These are phyloP conservation scores for Anguilla megastoma DNA, from an alignment of 2,797 vertebrate genomes.

Conservation along the genomic window DNA sequence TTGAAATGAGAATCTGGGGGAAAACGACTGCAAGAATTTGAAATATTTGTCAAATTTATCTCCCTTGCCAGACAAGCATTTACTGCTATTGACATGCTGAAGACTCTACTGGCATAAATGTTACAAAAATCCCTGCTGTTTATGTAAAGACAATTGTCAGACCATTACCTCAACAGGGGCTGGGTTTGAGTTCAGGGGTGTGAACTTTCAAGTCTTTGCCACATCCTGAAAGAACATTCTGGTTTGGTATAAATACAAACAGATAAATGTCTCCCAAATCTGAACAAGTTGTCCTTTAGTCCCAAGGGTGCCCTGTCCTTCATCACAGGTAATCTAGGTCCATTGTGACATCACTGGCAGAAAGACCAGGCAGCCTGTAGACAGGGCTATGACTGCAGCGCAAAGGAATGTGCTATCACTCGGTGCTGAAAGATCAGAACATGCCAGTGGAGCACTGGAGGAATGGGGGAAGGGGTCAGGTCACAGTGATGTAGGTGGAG, in stretches of 20 bases:
- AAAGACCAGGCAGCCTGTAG: slow-evolving; percentile 48
- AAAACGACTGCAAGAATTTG: not conserved
- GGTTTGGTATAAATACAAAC: not conserved
- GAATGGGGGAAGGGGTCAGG: not conserved
- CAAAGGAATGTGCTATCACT: slow-evolving; percentile 64
- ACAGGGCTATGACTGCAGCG: slow-evolving; percentile 57
- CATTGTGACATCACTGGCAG: slow-evolving; percentile 68
- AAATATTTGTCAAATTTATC: slow-evolving; percentile 39
- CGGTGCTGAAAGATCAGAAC: slow-evolving; percentile 60
- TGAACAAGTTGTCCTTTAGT: not conserved
- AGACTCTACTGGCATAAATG: slow-evolving; percentile 45
- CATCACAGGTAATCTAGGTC: slow-evolving; percentile 62
- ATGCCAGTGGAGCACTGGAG: slow-evolving; percentile 51
- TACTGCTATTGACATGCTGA: slow-evolving; percentile 54
- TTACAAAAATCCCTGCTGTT: slow-evolving; percentile 45
- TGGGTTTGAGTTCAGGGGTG: not conserved
- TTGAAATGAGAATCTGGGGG: not conserved
- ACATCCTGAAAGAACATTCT: not conserved
- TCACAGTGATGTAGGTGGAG: not conserved
- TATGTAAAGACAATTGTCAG: not conserved
- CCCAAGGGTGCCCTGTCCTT: slow-evolving; percentile 50
- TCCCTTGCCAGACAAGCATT: slow-evolving; percentile 49
- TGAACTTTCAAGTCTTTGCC: not conserved
- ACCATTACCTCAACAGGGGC: not conserved
- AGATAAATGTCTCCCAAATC: not conserved